Evolutionary conservation across 1,140 invertebrate species (phyloP), one percentile per base, ranked within the genome.

Genomic region (Diabrotica undecimpunctata): DNA sequence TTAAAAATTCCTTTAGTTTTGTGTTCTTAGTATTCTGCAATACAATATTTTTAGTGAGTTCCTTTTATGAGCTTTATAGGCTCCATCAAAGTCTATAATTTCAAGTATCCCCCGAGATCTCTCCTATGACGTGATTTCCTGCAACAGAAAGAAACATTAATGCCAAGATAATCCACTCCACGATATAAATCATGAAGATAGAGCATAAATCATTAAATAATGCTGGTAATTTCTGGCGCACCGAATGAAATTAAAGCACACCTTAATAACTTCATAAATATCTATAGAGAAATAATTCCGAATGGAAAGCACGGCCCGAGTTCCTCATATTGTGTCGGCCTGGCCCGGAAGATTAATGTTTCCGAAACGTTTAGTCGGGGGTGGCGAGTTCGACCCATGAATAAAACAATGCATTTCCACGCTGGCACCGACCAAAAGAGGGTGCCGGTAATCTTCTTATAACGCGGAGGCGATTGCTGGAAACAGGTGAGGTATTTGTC

Each of bases 131-230:
- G 25, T 25, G 25, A 25, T 25, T 25, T 25, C 25, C 25, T 25
- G 25, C 25, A 25, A 25, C 25, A 25, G 25, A 46, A 46, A 46
- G 41, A 10, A 46, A 8, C 8, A 3, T 46, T 46, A 46, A 46
- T 46, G n/a, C 41, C 41, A n/a, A 46, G 41, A 46, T 46, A 46
- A 46, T 46, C 8, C 6, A 46, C 41, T n/a, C 8, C 41, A 46
- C 41, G n/a, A 46, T n/a, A 46, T 46, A 46, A 46, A 46, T 46
- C 41, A 46, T 46, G 8, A 46, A n/a, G 41, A 46, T 46, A 46
- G n/a, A 46, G 41, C 41, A 46, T 46, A 46, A 46, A 46, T 46
- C 41, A 46, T 46, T 46, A 46, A 46, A 46, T 46, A 46, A 46
- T 46, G 41, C n/a, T 8, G 41, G 41, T 46, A 46, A 46, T 46